phyloP scores from a whole-genome alignment of 2,888 invertebrate species.

The Drosophila neotestacea region DNA sequence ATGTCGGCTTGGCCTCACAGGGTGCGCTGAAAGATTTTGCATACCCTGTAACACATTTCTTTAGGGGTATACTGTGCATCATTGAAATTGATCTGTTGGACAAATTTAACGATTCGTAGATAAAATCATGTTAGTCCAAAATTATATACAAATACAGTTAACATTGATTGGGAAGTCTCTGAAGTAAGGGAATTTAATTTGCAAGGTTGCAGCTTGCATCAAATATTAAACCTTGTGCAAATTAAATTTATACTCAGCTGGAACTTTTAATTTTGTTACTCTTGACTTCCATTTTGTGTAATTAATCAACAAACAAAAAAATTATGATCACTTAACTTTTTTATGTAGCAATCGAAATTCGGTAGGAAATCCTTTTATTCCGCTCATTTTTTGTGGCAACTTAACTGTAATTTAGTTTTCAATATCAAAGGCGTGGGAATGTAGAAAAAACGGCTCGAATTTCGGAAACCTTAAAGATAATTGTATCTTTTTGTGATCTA shows the following conservation, averaged over 20 bases:
- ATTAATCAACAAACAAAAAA: background rate
- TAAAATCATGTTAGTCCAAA: background rate
- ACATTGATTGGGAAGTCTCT: slow-evolving; percentile 4
- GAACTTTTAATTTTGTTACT: background rate
- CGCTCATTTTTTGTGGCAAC: slow-evolving; percentile 21
- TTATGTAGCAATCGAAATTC: slow-evolving; percentile 5
- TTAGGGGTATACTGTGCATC: background rate
- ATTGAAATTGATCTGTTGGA: too few species aligned
- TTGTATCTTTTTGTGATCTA: slow-evolving; percentile 46
- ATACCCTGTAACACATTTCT: slow-evolving; percentile 34
- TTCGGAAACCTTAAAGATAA: slow-evolving; percentile 49
- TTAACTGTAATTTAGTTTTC: slow-evolving; percentile 70
- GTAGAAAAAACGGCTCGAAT: slow-evolving; percentile 35
- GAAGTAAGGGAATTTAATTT: slow-evolving; percentile 3
- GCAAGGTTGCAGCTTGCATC: slow-evolving; percentile 10
- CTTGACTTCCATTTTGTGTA: background rate
- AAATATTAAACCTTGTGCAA: slow-evolving; percentile 13
- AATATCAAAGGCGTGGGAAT: slow-evolving; percentile 80
- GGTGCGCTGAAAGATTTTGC: slow-evolving; percentile 36
- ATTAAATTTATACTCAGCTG: slow-evolving; percentile 7
- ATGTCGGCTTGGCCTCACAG: slow-evolving; percentile 79
- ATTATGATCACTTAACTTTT: background rate
- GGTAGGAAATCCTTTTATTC: slow-evolving; percentile 6
- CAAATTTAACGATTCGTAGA: background rate
- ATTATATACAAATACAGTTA: slow-evolving; percentile 18